Percentiles rank a stretch among this genome's conserved stretches.
Conservation (phyloP, 92 coral and sea anemone genomes). For the Zoanthus sansibaricus region DNA sequence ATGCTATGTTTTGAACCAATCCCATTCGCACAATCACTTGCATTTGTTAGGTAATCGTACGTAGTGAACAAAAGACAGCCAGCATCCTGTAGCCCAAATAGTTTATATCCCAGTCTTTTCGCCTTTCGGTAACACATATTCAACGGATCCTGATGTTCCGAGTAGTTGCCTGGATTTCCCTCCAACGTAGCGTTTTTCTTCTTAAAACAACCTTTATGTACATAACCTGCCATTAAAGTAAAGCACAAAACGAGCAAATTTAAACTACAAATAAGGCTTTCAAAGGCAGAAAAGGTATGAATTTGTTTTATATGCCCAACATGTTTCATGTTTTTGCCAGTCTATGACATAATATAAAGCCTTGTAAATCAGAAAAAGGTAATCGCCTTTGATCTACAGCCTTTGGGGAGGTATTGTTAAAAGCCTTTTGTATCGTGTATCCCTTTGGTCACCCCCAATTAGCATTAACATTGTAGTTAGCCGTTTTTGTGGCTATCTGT, state of each 20-base stretch:
- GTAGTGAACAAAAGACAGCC: conserved; percentile 12
- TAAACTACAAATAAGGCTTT: not conserved
- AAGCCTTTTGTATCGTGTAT: no score
- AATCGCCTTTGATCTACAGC: no score
- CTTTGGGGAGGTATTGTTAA: no score
- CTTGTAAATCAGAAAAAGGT: no score
- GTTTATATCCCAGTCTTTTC: not conserved
- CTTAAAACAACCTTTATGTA: conserved; percentile 4
- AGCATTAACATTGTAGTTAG: no score
- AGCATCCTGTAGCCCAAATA: conserved; percentile 16
- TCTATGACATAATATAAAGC: no score
- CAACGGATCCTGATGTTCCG: not conserved
- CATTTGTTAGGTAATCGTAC: not conserved
- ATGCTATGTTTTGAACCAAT: conserved; percentile 5
- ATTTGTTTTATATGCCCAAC: no score
- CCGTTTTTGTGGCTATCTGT: no score
- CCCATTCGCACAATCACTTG: conserved; percentile 13
- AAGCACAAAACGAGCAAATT: not conserved
- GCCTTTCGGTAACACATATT: not conserved
- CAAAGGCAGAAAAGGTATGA: no score
- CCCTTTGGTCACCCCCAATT: no score
- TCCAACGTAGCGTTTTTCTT: not conserved
- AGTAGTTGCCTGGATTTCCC: not conserved
- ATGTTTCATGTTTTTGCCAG: no score
- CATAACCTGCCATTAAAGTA: not conserved